Conservation (phyloP, 2,888 invertebrate genomes). For the Brachycybe producta region DNA sequence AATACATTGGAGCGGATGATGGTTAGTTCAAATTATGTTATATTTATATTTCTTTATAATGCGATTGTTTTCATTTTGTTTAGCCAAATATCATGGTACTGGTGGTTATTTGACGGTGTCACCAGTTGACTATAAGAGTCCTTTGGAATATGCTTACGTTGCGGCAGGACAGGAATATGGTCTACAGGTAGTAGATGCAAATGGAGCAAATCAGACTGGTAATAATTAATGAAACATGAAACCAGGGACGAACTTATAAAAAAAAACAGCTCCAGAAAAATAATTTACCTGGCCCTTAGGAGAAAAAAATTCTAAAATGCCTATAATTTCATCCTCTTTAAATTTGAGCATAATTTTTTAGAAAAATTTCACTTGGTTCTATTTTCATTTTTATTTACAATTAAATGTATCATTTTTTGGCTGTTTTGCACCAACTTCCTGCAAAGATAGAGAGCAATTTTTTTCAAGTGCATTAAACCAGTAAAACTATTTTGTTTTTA, state of each 20-base stretch:
- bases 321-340: no score
- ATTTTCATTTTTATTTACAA: no score
- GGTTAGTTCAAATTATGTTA: not conserved
- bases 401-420: no score
- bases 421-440: no score
- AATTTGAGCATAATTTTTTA: no score
- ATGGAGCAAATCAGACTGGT: constrained; percentile 24
- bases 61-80: not conserved
- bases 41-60: not conserved
- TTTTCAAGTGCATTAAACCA: no score
- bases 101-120: constrained; percentile 24
- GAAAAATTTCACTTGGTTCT: no score
- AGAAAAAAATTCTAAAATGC: no score
- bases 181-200: constrained; percentile 24
- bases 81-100: constrained; percentile 20
- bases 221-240: constrained; percentile 1
- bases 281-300: no score
- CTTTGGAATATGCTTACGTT: constrained; percentile 21
- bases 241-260: not conserved
- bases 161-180: constrained; percentile 22
- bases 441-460: no score
- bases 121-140: constrained; percentile 22
- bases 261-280: no score
- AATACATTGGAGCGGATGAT: not conserved
- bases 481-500: no score